These are phyloP conservation scores for Lucilia sericata DNA, from an alignment of 1,140 invertebrate species.

Conservation along the genomic window DNA sequence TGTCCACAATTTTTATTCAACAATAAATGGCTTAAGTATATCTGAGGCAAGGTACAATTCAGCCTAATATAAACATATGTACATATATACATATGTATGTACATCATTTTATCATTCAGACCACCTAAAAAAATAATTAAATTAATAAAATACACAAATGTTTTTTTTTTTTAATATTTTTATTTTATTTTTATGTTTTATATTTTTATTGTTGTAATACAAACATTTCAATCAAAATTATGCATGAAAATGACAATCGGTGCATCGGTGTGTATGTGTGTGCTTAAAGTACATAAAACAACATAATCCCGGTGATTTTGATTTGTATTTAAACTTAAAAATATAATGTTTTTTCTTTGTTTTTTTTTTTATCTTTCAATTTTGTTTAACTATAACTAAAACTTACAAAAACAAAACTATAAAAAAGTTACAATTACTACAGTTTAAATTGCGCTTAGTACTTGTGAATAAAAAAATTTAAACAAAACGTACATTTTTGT, in stretches of 20 bases:
- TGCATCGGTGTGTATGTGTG: not conserved
- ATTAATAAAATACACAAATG: not conserved
- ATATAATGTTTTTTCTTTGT: not conserved
- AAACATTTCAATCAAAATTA: slow-evolving; percentile 18
- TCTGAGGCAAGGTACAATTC: no score
- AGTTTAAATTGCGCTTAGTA: not conserved
- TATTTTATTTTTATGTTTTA: not conserved
- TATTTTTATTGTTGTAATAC: not conserved
- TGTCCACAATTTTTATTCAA: no score
- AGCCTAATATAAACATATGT: no score
- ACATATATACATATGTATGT: no score
- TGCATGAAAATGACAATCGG: not conserved
- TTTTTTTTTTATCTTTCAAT: slow-evolving; percentile 1
- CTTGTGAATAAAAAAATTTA: not conserved
- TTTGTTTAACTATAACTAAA: not conserved
- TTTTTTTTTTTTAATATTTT: slow-evolving; percentile 2
- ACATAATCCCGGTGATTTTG: not conserved
- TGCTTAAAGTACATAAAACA: not conserved
- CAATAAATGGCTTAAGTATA: no score
- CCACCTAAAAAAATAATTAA: no score
- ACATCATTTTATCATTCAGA: no score
- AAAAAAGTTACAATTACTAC: not conserved
- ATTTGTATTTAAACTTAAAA: slow-evolving; percentile 13
- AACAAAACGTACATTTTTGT: not conserved
- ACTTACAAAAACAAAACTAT: not conserved